Base-by-base conservation (phyloP, 1,140 invertebrate species). In the Propsilocerus akamusi region DNA sequence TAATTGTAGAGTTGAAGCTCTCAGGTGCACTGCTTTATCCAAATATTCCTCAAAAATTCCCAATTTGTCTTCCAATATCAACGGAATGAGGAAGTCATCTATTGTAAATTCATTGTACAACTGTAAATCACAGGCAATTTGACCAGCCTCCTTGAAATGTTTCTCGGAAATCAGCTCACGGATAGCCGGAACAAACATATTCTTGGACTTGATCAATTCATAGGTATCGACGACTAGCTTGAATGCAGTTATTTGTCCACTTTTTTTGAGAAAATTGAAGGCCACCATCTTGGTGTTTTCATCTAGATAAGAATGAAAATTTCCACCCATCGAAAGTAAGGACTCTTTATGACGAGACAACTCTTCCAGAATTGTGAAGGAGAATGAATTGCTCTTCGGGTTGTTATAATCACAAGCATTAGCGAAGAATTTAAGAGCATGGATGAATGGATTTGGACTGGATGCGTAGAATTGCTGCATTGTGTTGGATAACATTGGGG, bases 21-120 rank as follows among this genome's bases (percentile, higher is more conserved):
- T 79, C 49, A 77, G 71, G 7, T 70, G 54, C 5, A 63, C 65
- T 34, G 71, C 72, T 22, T 65, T 63, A 32, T 59, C 59, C 50
- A 84, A 58, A 65, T 79, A 81, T 50, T 75, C 73, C 57, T 84
- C 80, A 10, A 75, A 72, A 20, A 79, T 54, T 47, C 67, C 68
- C 5, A 77, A 58, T 56, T 81, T 81, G 57, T 83, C 80, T 66
- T 83, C 80, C 11, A 84, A 64, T 53, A 85, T 66, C 26, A 86
- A 61, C 0, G 82, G 82, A 46, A 86, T 60, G 2, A 83, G 56
- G 54, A 84, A 69, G 48, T 77, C 72, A 55, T 78, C 67, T 48
- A 81, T 68, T 17, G 58, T 54, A 63, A 80, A 85, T 47, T 71
- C 57, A 25, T 64, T 55, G 54, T 80, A 73, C 2, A 81, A 59